phyloP scores from a whole-genome alignment of 1,140 invertebrate species.

The Palaemon carinicauda region DNA sequence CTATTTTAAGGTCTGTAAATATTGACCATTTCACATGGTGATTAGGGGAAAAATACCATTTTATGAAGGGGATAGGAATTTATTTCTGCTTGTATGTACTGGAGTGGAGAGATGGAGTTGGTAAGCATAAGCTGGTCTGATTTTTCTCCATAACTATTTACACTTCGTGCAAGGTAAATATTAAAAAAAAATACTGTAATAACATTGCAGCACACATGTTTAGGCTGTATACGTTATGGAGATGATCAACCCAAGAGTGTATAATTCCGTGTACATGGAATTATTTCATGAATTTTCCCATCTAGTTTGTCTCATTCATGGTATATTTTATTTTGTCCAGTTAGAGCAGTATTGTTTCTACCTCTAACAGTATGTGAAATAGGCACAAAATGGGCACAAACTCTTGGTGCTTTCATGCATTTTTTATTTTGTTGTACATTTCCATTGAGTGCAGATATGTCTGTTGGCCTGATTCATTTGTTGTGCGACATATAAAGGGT shows the following conservation, averaged over 20 bases:
- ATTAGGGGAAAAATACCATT: background rate
- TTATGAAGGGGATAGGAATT: no score
- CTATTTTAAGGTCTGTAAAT: slow-evolving; percentile 29
- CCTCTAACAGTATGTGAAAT: slow-evolving; percentile 21
- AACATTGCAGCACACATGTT: no score
- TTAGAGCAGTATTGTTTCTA: slow-evolving; percentile 41
- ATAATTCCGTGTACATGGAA: no score
- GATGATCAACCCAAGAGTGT: no score
- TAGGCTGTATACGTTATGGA: no score
- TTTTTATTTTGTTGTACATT: background rate
- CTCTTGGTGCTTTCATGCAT: slow-evolving; percentile 32
- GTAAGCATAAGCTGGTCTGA: no score
- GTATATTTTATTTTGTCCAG: slow-evolving; percentile 3
- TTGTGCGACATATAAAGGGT: no score
- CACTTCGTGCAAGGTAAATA: background rate
- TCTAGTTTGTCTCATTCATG: slow-evolving; percentile 7
- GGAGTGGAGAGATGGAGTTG: no score
- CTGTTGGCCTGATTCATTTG: no score
- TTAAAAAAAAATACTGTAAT: no score
- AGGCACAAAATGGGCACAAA: slow-evolving; percentile 49
- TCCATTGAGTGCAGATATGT: background rate
- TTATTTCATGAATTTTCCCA: background rate
- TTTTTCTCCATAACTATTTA: background rate
- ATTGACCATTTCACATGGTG: slow-evolving; percentile 31
- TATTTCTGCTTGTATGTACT: no score